Evolutionary conservation across 92 coral and sea anemone species (phyloP), one percentile per base, ranked within the genome.

Genomic region (Paragorgia papillata): DNA sequence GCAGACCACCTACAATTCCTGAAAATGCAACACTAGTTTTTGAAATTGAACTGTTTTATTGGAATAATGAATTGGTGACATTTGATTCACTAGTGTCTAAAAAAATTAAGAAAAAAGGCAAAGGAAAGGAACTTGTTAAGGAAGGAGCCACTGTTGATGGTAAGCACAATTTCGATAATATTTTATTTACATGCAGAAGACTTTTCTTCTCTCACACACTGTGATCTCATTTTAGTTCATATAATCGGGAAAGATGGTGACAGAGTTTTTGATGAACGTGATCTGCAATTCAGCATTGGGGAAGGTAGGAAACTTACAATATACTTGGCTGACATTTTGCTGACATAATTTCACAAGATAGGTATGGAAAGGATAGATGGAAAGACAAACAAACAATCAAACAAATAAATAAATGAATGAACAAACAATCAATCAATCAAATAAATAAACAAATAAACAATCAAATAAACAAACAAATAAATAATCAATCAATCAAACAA

Each of bases 181-280:
- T 37, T 4, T 37, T 37, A 37, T 37, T 37, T 37, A 37, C n/a
- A n/a, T n/a, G n/a, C n/a, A n/a, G n/a, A n/a, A n/a, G n/a, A n/a
- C n/a, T n/a, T n/a, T n/a, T n/a, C n/a, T n/a, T n/a, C n/a, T n/a
- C n/a, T n/a, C n/a, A n/a, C n/a, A n/a, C n/a, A 30, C 27, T 71
- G 65, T 73, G 32, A 13, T 7, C 21, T 28, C 32, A 6, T 56
- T 35, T 3, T 67, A 93, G 97, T 85, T 82, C 93, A 90, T 48
- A 65, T 93, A 68, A 84, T 80, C 49, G 97, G 97, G 9, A 62
- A 76, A 18, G 75, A 56, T 71, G 86, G 79, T 19, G 87, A 66
- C 15, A 81, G 76, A 39, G 90, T 93, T 56, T 93, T 93, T 88
- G 97, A 93, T 41, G 94, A 93, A 24, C 88, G 97, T 64, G 96